Evolutionary conservation across 2,888 invertebrate species (phyloP).

Genomic region (Eupithecia subfuscata): DNA sequence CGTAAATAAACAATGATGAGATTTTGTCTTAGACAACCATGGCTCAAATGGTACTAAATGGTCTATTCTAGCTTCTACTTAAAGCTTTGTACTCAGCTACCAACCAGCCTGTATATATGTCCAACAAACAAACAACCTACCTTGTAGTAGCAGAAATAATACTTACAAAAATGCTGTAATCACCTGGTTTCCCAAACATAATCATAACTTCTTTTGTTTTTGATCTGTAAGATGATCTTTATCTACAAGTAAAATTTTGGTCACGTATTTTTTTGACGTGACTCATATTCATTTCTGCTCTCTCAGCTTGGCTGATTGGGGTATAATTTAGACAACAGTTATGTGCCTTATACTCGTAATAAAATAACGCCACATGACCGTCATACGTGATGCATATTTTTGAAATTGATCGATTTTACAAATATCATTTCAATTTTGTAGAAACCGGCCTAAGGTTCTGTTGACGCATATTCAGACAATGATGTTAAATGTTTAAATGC

Average conservation of each 20-base stretch:
- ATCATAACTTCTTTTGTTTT: background rate
- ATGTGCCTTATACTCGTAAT: background rate
- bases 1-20: too few species aligned
- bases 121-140: background rate
- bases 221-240: background rate
- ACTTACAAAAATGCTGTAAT: background rate
- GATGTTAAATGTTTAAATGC: background rate
- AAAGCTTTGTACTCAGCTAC: too few species aligned
- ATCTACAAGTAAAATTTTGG: background rate
- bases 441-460: background rate
- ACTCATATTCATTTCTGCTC: background rate
- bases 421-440: background rate
- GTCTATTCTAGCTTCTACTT: too few species aligned
- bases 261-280: constrained; percentile 3
- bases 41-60: too few species aligned
- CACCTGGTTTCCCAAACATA: constrained; percentile 2
- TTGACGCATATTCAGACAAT: background rate
- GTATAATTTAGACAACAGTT: background rate
- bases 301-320: background rate
- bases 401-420: background rate
- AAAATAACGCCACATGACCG: background rate
- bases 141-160: background rate
- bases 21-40: too few species aligned
- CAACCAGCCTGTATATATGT: too few species aligned
- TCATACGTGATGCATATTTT: too few species aligned